Evolutionary conservation across 1,140 invertebrate species (phyloP).

Genomic region (Sweltsa coloradensis): DNA sequence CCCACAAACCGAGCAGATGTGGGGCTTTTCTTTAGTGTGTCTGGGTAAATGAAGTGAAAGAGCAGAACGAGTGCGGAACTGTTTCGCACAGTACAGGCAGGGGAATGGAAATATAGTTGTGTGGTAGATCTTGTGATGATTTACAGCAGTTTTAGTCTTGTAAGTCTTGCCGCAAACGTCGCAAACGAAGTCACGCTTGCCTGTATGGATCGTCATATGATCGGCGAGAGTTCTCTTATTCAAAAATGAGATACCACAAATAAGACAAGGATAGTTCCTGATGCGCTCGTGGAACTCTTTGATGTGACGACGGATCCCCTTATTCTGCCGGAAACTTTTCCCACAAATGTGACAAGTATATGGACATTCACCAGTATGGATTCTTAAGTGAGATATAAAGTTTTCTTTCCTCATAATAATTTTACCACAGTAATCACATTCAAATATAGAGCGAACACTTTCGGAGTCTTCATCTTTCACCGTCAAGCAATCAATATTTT

Average conservation of each 20-base stretch:
- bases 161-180: conserved; percentile 31
- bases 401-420: conserved; percentile 33
- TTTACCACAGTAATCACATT: conserved; percentile 35
- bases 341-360: conserved; percentile 21
- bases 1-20: conserved; percentile 35
- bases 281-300: conserved; percentile 14
- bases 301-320: conserved; percentile 26
- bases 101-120: conserved; percentile 19
- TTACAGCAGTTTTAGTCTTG: conserved; percentile 1
- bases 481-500: no score
- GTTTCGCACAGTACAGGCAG: conserved; percentile 34
- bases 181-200: conserved; percentile 46
- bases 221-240: conserved; percentile 22
- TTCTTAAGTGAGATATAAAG: conserved; percentile 29
- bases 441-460: no score
- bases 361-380: conserved; percentile 28
- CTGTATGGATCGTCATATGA: conserved; percentile 32
- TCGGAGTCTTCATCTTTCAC: no score
- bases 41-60: conserved; percentile 20
- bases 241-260: conserved; percentile 17
- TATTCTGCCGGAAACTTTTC: conserved; percentile 29
- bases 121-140: conserved; percentile 1
- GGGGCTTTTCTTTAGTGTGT: conserved; percentile 33
- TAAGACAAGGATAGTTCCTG: conserved; percentile 7
- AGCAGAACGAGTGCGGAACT: conserved; percentile 32